These are phyloP conservation scores for Melitaea cinxia DNA, from an alignment of 1,140 invertebrate genomes.

Conservation along the genomic window DNA sequence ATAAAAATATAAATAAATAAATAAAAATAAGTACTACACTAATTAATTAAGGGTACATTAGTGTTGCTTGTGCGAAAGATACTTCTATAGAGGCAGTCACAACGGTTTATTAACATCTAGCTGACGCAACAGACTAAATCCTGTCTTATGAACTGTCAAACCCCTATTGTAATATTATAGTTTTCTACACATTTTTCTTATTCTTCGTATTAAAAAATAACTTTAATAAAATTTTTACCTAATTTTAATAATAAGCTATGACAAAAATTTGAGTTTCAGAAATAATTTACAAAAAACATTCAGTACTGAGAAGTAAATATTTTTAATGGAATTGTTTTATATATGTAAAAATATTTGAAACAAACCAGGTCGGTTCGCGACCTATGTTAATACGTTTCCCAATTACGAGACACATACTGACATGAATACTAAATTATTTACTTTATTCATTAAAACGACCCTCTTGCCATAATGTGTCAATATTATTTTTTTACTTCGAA, in stretches of 20 bases:
- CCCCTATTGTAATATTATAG: too few relatives aligned
- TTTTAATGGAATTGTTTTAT: neutral
- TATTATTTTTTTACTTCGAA: neutral
- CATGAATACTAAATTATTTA: conserved; percentile 13
- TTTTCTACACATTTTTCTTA: too few relatives aligned
- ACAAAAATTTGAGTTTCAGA: neutral
- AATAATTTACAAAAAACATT: neutral
- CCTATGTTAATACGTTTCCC: conserved; percentile 24
- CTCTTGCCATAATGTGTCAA: neutral
- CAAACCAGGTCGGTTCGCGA: conserved; percentile 13
- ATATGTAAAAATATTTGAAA: conserved; percentile 4
- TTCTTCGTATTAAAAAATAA: too few relatives aligned
- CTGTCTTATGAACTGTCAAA: too few relatives aligned
- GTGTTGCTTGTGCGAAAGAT: too few relatives aligned
- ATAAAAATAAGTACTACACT: too few relatives aligned
- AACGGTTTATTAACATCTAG: too few relatives aligned
- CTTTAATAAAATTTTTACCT: too few relatives aligned
- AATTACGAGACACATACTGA: conserved; percentile 20
- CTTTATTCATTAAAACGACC: conserved; percentile 20
- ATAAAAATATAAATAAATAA: too few relatives aligned
- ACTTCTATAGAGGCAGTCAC: too few relatives aligned
- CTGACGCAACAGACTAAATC: too few relatives aligned
- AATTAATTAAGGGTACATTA: too few relatives aligned
- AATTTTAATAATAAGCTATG: neutral
- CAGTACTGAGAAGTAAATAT: neutral